Conservation (phyloP, 2,113 vertebrate species). For the Neodontobutis hainanensis region DNA sequence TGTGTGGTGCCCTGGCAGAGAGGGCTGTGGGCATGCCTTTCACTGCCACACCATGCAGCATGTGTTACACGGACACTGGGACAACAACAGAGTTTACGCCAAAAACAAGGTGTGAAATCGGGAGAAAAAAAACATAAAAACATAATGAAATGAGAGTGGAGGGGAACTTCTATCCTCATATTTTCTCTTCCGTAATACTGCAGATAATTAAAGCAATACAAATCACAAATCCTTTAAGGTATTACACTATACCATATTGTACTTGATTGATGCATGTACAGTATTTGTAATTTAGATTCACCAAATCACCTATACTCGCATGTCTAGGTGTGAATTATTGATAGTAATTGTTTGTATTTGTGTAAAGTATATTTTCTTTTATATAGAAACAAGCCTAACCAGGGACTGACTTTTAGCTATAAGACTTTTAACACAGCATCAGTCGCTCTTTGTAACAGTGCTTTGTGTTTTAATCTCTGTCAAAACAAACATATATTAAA, state of each 20-base stretch:
- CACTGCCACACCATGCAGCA: conserved; percentile 31
- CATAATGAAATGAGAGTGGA: conserved; percentile 4
- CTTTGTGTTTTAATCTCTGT: no score
- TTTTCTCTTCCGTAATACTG: neutral
- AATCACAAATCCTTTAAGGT: neutral
- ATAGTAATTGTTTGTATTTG: no score
- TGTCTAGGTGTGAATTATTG: no score
- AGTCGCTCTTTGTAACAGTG: no score
- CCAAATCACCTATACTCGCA: no score
- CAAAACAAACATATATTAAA: no score
- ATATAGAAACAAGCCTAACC: no score
- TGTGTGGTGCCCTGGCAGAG: conserved; percentile 36
- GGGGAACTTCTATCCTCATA: neutral
- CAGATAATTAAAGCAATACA: conserved; percentile 6
- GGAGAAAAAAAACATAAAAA: conserved; percentile 19
- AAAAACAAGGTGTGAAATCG: conserved; percentile 37
- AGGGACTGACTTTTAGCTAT: no score
- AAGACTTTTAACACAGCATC: no score
- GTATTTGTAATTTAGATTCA: no score
- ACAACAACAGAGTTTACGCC: conserved; percentile 37
- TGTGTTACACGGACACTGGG: conserved; percentile 28
- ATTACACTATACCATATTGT: neutral
- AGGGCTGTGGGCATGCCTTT: conserved; percentile 23
- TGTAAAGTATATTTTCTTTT: no score
- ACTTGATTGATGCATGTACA: no score